Base-by-base conservation (phyloP, 2,888 invertebrate species). In the Parascotia fuliginaria region DNA sequence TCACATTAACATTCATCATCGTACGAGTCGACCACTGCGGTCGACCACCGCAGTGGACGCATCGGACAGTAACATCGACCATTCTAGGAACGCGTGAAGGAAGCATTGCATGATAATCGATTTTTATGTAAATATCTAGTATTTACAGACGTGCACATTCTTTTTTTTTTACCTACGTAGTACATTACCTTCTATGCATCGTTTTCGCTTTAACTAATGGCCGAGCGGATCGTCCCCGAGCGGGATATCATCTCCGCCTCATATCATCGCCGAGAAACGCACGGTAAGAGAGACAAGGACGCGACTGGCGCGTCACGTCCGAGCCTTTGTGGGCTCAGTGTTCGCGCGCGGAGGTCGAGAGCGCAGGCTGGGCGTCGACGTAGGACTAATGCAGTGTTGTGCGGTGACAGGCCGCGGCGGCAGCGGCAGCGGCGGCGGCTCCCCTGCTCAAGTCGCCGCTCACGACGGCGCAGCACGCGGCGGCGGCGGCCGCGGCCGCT, bases 401-500 rank as follows among this genome's bases (percentile, higher is more conserved):
- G 6, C 5, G 1, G 5, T n/a, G 33, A 45, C 93, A 90, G 89
- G 93, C 93, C 60, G 94, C 94, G 43, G 94, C 93, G 54, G 95
- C 94, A 66, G 95, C 95, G 65, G 95, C 95, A 64, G 95, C 96
- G 77, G 96, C 96, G 68, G 94, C 96, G 64, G 94, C 95, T 70
- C 96, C 96, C 50, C 93, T 97, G 87, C 92, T 96, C 92, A 96
- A 96, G 94, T 96, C 96, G 60, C 96, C 96, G 84, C 93, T 96
- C 91, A 96, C 95, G 85, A 93, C 94, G 86, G 96, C 96, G 85
- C 97, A 96, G 93, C 96, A 97, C 93, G 96, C 96, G 65, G 96
- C 96, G 74, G 97, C 97, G 81, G 96, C 97, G 81, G 96, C 96
- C 59, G 97, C 97, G 72, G 97, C 96, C 47, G 96, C 96, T 63